These are phyloP conservation scores for Caradrina kadenii DNA, from an alignment of 2,888 invertebrate species.

Conservation along the genomic window DNA sequence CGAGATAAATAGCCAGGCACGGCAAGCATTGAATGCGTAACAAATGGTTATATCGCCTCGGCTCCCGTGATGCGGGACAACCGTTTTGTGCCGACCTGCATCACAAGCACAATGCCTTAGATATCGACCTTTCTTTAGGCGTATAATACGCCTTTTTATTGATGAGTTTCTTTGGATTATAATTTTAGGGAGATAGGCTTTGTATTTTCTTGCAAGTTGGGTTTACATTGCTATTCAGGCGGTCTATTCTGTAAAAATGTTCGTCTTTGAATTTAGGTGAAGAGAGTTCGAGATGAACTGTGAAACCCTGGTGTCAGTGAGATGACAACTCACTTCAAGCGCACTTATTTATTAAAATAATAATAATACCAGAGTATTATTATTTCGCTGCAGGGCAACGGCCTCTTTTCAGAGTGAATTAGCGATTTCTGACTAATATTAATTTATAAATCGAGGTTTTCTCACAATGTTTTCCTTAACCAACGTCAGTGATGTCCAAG, in stretches of 20 bases:
- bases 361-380: too few relatives aligned
- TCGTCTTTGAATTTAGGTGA: background rate
- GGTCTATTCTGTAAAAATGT: background rate
- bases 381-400: too few relatives aligned
- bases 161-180: constrained; percentile 52
- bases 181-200: constrained; percentile 40
- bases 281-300: background rate
- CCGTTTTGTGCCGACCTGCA: constrained; percentile 79
- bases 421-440: too few relatives aligned
- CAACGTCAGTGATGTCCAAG: too few relatives aligned
- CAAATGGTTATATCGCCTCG: constrained; percentile 79
- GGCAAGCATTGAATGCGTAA: constrained; percentile 81
- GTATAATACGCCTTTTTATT: constrained; percentile 71
- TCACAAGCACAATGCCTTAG: constrained; percentile 75
- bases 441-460: too few relatives aligned
- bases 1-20: constrained; percentile 79
- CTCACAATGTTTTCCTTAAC: too few relatives aligned
- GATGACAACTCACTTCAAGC: too few relatives aligned
- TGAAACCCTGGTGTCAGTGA: too few relatives aligned
- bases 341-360: too few relatives aligned
- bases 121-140: constrained; percentile 68
- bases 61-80: constrained; percentile 73
- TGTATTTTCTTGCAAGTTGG: constrained; percentile 47
- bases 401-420: too few relatives aligned
- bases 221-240: constrained; percentile 1